Conservation (phyloP, 2,797 vertebrate genomes). For the Knipowitschia caucasica region DNA sequence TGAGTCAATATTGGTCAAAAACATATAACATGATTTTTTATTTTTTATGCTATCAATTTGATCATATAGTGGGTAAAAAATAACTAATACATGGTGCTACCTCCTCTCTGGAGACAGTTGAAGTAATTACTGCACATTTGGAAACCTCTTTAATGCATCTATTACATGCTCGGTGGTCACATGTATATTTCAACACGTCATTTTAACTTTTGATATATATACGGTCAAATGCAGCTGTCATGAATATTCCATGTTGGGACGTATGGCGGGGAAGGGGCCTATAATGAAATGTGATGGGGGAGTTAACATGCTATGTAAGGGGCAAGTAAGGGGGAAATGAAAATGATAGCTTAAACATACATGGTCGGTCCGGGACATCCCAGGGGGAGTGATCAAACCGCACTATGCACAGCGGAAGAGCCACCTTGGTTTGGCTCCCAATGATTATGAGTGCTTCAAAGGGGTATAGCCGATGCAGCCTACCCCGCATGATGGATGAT, state of each 20-base stretch:
- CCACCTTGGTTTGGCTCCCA: conserved; percentile 51
- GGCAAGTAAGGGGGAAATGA: conserved; percentile 45
- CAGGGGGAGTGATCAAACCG: conserved; percentile 52
- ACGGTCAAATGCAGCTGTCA: conserved; percentile 36
- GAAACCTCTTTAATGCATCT: conserved; percentile 44
- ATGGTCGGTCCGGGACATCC: conserved; percentile 47
- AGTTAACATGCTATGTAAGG: conserved; percentile 39
- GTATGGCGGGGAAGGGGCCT: conserved; percentile 14
- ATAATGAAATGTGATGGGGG: conserved; percentile 43
- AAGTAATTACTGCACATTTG: conserved; percentile 41
- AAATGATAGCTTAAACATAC: conserved; percentile 65
- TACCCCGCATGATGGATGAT: conserved; percentile 63
- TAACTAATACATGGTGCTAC: conserved; percentile 13
- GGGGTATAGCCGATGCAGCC: conserved; percentile 58
- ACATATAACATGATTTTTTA: background rate
- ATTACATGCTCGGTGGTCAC: conserved; percentile 52
- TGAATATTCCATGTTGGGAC: conserved; percentile 43
- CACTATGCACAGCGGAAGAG: conserved; percentile 21
- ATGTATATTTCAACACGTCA: conserved; percentile 49
- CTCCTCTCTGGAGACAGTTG: conserved; percentile 28
- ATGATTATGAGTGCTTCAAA: conserved; percentile 69
- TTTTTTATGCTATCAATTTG: background rate
- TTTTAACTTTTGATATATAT: conserved; percentile 24
- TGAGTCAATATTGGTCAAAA: background rate
- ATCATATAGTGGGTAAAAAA: conserved; percentile 15